Conservation (phyloP, 2,888 invertebrate species). For the Apodemia hepburni region DNA sequence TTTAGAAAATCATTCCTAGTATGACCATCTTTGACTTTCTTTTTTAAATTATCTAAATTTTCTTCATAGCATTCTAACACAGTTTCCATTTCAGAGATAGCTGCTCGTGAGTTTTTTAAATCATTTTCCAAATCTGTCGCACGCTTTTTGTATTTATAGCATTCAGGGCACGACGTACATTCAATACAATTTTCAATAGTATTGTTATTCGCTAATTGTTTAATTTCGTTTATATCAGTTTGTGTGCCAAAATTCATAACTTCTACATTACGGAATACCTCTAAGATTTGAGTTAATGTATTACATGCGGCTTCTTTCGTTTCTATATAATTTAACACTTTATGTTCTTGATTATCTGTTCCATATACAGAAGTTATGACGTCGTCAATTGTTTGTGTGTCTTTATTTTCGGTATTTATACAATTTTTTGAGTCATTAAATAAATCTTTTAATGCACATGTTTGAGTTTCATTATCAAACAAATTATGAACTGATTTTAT, state of each 20-base stretch:
- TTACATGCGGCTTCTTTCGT: conserved; percentile 26
- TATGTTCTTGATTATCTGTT: background rate
- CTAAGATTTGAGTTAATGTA: conserved; percentile 22
- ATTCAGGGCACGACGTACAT: conserved; percentile 48
- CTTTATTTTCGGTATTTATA: background rate
- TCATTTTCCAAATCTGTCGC: conserved; percentile 48
- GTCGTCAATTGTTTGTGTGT: background rate
- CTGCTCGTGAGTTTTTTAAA: conserved; percentile 37
- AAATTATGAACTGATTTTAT: background rate
- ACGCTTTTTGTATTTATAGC: conserved; percentile 42
- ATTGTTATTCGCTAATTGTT: conserved; percentile 40
- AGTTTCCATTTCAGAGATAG: conserved; percentile 42
- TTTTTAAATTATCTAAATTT: conserved; percentile 48
- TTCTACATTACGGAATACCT: conserved; percentile 29
- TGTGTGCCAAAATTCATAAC: conserved; percentile 31
- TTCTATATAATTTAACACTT: conserved; percentile 3
- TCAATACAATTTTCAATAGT: conserved; percentile 36
- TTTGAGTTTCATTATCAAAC: background rate
- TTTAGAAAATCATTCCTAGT: conserved; percentile 45
- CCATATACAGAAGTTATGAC: background rate
- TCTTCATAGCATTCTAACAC: conserved; percentile 51
- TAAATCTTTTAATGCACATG: background rate
- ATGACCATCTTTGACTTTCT: conserved; percentile 44
- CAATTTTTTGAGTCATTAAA: background rate
- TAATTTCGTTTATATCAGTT: conserved; percentile 24